Evolutionary conservation across 2,113 vertebrate genomes (phyloP).

Genomic region (Etia nguti): DNA sequence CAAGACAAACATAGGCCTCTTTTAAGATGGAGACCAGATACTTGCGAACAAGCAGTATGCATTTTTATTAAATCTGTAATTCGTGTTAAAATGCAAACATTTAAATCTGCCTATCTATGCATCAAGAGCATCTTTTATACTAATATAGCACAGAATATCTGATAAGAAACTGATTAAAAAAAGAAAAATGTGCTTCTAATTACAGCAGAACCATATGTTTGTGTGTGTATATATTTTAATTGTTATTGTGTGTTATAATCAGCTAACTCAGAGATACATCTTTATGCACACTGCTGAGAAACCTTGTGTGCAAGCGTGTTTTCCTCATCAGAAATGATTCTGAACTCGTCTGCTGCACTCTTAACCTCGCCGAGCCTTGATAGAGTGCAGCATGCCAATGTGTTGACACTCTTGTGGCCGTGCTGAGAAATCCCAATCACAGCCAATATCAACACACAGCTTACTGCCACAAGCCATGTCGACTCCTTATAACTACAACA

Average conservation of each 20-base stretch:
- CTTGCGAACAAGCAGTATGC: neutral
- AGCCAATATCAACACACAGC: neutral
- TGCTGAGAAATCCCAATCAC: conserved; percentile 49
- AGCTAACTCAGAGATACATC: neutral
- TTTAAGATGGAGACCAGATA: neutral
- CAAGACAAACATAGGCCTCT: neutral
- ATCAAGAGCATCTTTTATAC: neutral
- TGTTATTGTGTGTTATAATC: neutral
- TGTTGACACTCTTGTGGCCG: conserved; percentile 23
- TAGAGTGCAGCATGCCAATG: conserved; percentile 41
- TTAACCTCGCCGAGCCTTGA: conserved; percentile 45
- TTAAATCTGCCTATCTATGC: neutral
- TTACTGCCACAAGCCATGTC: neutral
- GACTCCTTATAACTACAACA: neutral
- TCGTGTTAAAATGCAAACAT: neutral
- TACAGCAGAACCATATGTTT: neutral
- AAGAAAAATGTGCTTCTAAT: neutral
- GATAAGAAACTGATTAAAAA: neutral
- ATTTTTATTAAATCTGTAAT: neutral
- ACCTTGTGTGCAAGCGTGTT: neutral
- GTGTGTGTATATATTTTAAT: neutral
- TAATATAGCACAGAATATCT: neutral
- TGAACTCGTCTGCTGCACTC: conserved; percentile 39
- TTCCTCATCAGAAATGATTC: conserved; percentile 29
- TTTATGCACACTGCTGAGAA: neutral